Evolutionary conservation across 2,797 vertebrate genomes (phyloP).

Genomic region (Dromococcyx pavoninus): DNA sequence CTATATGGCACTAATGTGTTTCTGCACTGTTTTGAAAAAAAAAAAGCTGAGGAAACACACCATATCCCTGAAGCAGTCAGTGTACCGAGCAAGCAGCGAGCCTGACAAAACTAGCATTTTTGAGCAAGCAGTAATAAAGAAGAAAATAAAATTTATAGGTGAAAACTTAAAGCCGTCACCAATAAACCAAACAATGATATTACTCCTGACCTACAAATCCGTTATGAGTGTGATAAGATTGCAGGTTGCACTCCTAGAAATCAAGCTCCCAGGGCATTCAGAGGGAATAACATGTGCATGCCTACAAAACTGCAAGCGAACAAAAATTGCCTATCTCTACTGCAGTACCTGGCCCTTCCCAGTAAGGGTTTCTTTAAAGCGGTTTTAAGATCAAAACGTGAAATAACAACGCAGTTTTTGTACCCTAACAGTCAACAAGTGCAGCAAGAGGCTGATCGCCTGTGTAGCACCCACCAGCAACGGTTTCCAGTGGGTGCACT

Average conservation of each 20-base stretch:
- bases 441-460: background rate
- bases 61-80: background rate
- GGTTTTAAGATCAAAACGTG: background rate
- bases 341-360: background rate
- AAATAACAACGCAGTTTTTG: background rate
- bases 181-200: constrained; percentile 33
- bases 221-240: constrained; percentile 1
- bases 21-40: constrained; percentile 20
- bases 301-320: background rate
- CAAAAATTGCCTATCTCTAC: background rate
- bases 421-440: constrained; percentile 68
- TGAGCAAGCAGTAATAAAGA: background rate
- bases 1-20: background rate
- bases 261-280: background rate
- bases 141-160: constrained; percentile 32
- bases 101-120: constrained; percentile 1
- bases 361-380: background rate
- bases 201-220: constrained; percentile 40
- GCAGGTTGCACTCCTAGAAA: constrained; percentile 3
- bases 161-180: constrained; percentile 5
- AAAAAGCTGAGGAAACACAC: constrained; percentile 9
- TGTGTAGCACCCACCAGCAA: background rate
- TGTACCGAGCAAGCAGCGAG: background rate
- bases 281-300: background rate
- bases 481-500: background rate